Conservation (phyloP, 1,140 invertebrate genomes). For the Eciton burchellii region DNA sequence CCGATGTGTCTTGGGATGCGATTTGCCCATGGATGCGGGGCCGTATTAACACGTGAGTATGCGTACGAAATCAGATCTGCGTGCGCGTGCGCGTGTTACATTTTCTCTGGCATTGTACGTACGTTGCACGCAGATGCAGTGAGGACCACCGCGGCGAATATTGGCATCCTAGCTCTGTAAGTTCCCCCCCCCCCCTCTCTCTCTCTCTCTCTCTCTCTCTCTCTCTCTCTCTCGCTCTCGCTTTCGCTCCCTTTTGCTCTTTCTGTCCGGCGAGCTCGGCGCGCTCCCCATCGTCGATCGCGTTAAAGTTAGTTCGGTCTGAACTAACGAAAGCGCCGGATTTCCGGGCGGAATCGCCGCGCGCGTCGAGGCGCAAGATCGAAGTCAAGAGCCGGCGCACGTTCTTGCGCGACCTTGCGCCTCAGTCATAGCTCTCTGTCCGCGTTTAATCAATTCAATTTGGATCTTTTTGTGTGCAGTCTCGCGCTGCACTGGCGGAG, state of each 20-base stretch:
- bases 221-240: neutral
- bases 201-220: neutral
- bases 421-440: neutral
- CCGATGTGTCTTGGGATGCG: conserved; percentile 65
- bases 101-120: neutral
- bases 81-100: neutral
- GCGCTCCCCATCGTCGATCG: conserved; percentile 55
- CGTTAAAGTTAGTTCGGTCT: conserved; percentile 71
- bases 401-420: neutral
- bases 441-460: conserved; percentile 31
- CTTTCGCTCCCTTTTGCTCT: no score
- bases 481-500: neutral
- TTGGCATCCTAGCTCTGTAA: no score
- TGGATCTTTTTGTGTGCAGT: conserved; percentile 1
- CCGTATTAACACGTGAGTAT: conserved; percentile 60
- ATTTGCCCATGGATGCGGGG: conserved; percentile 64
- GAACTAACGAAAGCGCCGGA: conserved; percentile 69
- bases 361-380: neutral
- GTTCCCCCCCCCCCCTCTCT: no score
- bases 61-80: conserved; percentile 23
- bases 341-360: conserved; percentile 2
- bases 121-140: conserved; percentile 25
- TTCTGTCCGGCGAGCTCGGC: conserved; percentile 3
- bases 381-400: conserved; percentile 6
- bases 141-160: conserved; percentile 60